Evolutionary conservation across 64 coral and sea anemone species (phyloP), one percentile per base, ranked within the genome.

Genomic region (Platygyra sinensis): DNA sequence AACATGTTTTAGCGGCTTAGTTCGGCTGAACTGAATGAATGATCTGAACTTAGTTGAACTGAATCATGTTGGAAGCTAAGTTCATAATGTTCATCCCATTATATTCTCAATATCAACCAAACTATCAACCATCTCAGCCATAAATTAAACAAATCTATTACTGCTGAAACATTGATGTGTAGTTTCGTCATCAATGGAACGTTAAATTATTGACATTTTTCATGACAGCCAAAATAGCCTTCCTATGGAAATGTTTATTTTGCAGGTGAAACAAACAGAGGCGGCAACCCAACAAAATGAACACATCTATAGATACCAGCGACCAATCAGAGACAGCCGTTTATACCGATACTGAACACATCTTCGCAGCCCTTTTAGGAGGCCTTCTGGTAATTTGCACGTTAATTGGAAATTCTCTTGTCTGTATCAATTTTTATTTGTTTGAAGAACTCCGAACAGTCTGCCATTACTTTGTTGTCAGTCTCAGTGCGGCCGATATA

Each of bases 401-500:
- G 5, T 74, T 99, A 52, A 80, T 93, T 75, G 91, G 91, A 32
- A 99, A 99, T 76, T 87, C 89, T 12, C 62, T 99, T 10, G 94
- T 99, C 19, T 95, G 90, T 57, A 81, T 78, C n/a, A 96, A 83
- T 36, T 99, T 99, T 82, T 88, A 86, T 18, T 77, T 95, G 16
- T 99, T 99, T 54, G 78, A 87, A 30, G 94, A 99, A 55, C 72
- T 99, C n/a, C 78, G 97, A 8, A 96, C 94, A 9, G 93, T 99
- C 52, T 96, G 94, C 19, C 95, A 99, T 75, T 99, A 96, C 52
- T 99, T 99, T 36, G 84, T 99, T 13, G 87, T 99, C 50, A 99
- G 97, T 64, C 88, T 99, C 6, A 99, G 97, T 72, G 80, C 91
- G 8, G 87, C 97, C 1, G 97, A 99, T n/a, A 93, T 99, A 18